phyloP scores from a whole-genome alignment of 2,113 vertebrate species.

The Heteronetta atricapilla region DNA sequence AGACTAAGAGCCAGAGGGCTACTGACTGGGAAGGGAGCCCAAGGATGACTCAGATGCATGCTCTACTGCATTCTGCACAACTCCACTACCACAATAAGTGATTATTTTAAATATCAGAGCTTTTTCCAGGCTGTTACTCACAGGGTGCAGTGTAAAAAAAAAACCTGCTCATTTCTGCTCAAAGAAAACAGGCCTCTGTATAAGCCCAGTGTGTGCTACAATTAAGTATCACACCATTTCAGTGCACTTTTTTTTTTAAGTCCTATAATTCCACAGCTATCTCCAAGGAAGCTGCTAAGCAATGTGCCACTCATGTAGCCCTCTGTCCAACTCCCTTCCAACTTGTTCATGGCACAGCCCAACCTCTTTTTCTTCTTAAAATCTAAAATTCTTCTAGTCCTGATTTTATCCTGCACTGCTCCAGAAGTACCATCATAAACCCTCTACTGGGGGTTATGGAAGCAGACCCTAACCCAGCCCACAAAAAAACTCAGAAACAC shows the following conservation, averaged over 20 bases:
- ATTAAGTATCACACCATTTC: neutral
- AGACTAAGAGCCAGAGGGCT: neutral
- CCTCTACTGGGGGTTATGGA: neutral
- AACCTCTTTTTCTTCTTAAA: neutral
- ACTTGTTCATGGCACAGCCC: neutral
- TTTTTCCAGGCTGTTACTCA: neutral
- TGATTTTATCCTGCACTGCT: neutral
- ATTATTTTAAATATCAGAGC: neutral
- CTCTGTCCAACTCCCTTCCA: neutral
- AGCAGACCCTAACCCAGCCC: neutral
- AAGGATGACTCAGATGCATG: neutral
- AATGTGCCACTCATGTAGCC: too few relatives aligned
- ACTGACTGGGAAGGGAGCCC: neutral
- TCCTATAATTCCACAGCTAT: neutral
- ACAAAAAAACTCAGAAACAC: neutral
- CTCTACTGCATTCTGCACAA: neutral
- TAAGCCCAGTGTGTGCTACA: neutral
- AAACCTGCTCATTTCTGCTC: neutral
- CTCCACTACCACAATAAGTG: neutral
- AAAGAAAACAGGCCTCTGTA: neutral
- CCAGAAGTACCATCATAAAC: neutral
- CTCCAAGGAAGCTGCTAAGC: neutral
- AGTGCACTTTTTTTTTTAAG: neutral
- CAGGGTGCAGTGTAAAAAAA: neutral
- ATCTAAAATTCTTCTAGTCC: neutral